A percentile compares a stretch with the other conserved stretches of the same genome.
Evolutionary conservation across 2,888 invertebrate species (phyloP).

Genomic region (Cetonia aurata): DNA sequence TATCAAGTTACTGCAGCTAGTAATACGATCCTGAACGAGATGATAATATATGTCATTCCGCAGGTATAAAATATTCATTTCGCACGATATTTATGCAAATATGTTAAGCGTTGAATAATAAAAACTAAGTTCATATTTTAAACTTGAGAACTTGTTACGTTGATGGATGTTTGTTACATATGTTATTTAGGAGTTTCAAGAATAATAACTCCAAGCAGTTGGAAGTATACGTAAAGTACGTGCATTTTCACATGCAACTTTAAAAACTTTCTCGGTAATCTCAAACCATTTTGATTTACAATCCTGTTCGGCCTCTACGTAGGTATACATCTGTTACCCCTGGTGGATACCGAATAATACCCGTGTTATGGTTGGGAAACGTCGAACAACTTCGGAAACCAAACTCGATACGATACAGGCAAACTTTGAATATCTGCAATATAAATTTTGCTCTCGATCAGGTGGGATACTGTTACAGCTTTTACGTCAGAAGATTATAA

Average conservation of each 20-base stretch:
- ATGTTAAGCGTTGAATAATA: too few species aligned
- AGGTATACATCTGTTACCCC: neutral
- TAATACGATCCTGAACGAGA: conserved; percentile 6
- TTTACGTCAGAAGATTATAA: conserved; percentile 30
- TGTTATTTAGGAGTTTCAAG: too few species aligned
- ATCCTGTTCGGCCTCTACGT: neutral
- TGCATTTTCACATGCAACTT: neutral
- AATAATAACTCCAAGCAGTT: too few species aligned
- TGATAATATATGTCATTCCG: too few species aligned
- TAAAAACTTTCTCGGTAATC: conserved; percentile 1
- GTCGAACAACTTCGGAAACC: conserved; percentile 17
- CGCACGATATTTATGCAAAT: too few species aligned
- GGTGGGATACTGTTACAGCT: conserved; percentile 23
- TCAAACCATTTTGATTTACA: conserved; percentile 12
- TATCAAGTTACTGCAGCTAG: neutral
- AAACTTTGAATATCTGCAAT: conserved; percentile 23
- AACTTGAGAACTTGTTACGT: too few species aligned
- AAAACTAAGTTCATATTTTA: too few species aligned
- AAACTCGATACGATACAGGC: conserved; percentile 30
- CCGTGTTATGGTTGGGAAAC: neutral
- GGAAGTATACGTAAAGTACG: neutral
- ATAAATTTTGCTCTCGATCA: conserved; percentile 21
- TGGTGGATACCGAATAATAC: conserved; percentile 4
- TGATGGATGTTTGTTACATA: too few species aligned
- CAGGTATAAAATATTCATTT: too few species aligned